phyloP scores from a whole-genome alignment of 2,797 vertebrate genomes.

The Lemur catta region DNA sequence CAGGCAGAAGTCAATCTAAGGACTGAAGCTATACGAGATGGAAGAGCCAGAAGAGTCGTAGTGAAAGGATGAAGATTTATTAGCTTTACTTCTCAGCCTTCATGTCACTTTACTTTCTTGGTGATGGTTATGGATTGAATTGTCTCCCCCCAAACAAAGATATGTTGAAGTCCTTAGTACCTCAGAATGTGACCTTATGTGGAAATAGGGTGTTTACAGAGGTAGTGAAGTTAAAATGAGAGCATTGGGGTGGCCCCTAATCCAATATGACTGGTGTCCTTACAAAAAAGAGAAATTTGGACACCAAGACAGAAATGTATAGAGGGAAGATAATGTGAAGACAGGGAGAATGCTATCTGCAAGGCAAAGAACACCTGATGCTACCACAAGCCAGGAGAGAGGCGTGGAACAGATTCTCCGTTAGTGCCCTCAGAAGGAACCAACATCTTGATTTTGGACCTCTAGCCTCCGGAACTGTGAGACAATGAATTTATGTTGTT shows the following conservation, averaged over 20 bases:
- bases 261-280: not conserved
- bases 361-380: not conserved
- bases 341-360: not conserved
- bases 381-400: not conserved
- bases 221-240: not conserved
- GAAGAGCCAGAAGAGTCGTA: not conserved
- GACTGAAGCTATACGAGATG: not conserved
- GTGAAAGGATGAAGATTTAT: not conserved
- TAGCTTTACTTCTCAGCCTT: not conserved
- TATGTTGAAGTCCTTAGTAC: not conserved
- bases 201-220: not conserved
- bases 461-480: not conserved
- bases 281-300: not conserved
- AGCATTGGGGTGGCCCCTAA: not conserved
- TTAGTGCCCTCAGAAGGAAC: not conserved
- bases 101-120: not conserved
- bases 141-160: not conserved
- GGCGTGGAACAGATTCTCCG: rapidly evolving
- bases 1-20: not conserved
- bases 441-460: not conserved
- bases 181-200: not conserved
- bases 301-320: not conserved
- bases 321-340: not conserved
- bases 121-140: not conserved
- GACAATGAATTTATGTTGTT: not conserved